Evolutionary conservation across 37 sponge, comb jelly and placozoan genomes (phyloP), one percentile per base, ranked within the genome.

Genomic region (Ephydatia muelleri): DNA sequence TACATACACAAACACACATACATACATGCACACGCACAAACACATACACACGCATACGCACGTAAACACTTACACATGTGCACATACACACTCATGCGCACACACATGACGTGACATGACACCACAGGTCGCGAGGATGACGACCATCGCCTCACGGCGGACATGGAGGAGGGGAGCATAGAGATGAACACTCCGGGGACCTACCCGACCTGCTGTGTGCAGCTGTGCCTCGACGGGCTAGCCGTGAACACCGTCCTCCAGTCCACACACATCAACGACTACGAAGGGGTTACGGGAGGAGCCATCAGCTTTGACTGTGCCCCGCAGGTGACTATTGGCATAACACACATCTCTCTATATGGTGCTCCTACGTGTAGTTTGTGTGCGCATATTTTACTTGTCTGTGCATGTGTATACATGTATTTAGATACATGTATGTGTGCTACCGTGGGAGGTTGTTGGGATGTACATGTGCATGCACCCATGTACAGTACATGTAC

Each of bases 111-210:
- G n/a, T n/a, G n/a, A n/a, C n/a, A n/a, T n/a, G n/a, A n/a, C n/a
- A n/a, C n/a, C n/a, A n/a, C 73, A 91, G 91, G 94, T 40, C 87
- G 76, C 1, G 95, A 98, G 80, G 91, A 92, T 28, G 95, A 96
- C 77, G 99, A 98, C 57, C 80, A 92, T 82, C 92, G 99, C 0
- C 76, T 96, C 57, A 88, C 91, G 85, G 82, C 85, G 29, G 85
- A 88, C 72, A 25, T 80, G 8, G 90, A 93, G 31, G 91, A 91
- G 64, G 92, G 92, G 30, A 88, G 91, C 47, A 76, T 98, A 33
- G 95, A 97, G 80, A 69, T 97, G 30, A 99, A 97, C 78, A 86
- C 82, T 71, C 95, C 97, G 0, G 99, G 93, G 69, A 85, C 90
- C 22, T 96, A 96, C 72, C 88, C 94, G 43, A 91, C 94, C 11